phyloP scores from a whole-genome alignment of 2,113 vertebrate genomes.

The Sander vitreus region DNA sequence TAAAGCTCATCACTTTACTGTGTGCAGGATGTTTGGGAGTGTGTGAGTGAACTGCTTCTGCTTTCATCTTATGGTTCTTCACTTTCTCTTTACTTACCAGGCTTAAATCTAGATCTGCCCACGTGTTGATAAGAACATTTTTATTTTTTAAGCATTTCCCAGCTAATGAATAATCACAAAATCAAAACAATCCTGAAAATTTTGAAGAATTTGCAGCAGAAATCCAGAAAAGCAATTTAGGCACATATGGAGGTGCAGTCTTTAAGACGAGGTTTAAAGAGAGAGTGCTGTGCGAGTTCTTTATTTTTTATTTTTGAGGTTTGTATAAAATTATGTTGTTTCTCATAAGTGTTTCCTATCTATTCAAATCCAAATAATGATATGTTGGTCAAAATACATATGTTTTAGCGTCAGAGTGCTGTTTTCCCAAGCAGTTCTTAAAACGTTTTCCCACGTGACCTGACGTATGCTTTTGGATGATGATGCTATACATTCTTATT shows the following conservation, averaged over 20 bases:
- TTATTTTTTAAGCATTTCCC: too few relatives aligned
- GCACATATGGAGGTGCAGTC: too few relatives aligned
- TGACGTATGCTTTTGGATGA: neutral
- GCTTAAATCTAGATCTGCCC: neutral
- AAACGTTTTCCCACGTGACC: neutral
- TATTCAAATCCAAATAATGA: neutral
- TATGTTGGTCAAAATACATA: neutral
- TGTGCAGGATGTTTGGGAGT: slow-evolving; percentile 15
- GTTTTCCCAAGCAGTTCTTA: neutral
- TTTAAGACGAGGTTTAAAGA: too few relatives aligned
- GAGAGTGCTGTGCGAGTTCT: too few relatives aligned
- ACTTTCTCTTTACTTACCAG: neutral
- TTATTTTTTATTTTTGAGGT: too few relatives aligned
- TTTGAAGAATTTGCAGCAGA: too few relatives aligned
- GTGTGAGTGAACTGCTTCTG: slow-evolving; percentile 28
- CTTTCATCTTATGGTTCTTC: neutral
- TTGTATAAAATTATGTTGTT: too few relatives aligned
- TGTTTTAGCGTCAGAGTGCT: neutral
- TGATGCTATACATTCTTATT: neutral
- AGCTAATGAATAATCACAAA: neutral
- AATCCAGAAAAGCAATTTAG: too few relatives aligned
- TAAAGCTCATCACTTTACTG: neutral
- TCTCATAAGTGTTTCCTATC: neutral
- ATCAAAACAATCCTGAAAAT: too few relatives aligned
- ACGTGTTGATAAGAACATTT: neutral